Evolutionary conservation across 1,140 invertebrate species (phyloP).

Genomic region (Drosophila elegans): DNA sequence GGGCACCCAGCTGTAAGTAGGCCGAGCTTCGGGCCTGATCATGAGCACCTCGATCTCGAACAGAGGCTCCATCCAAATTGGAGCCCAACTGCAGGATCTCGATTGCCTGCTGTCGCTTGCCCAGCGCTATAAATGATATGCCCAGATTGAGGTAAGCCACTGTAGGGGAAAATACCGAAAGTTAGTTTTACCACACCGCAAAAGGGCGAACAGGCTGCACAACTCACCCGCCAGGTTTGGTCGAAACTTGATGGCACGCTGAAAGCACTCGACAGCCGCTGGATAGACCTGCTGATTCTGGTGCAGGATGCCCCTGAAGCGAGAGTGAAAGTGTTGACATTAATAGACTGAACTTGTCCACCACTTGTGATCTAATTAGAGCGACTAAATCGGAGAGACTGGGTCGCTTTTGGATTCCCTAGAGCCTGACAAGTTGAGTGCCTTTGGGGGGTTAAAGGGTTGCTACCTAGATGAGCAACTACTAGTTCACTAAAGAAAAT

Average conservation of each 20-base stretch:
- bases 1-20: constrained; percentile 94
- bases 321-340: constrained; percentile 69
- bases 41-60: constrained; percentile 95
- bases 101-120: constrained; percentile 93
- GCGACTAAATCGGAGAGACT: constrained; percentile 33
- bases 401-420: constrained; percentile 30
- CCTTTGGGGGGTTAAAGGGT: constrained; percentile 10
- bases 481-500: constrained; percentile 4
- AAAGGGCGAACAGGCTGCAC: constrained; percentile 83
- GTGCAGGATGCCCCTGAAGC: constrained; percentile 95
- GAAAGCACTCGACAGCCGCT: constrained; percentile 96
- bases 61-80: constrained; percentile 92
- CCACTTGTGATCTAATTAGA: constrained; percentile 68
- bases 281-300: constrained; percentile 95
- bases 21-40: constrained; percentile 95
- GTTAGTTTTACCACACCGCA: not conserved
- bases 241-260: constrained; percentile 96
- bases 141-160: constrained; percentile 98
- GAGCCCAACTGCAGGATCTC: constrained; percentile 93
- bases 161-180: constrained; percentile 82
- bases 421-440: constrained; percentile 44
- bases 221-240: constrained; percentile 97
- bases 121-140: constrained; percentile 92
- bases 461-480: constrained; percentile 18
- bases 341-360: constrained; percentile 73